These are phyloP conservation scores for Hirtodrosophila cameraria DNA, from an alignment of 2,888 invertebrate genomes.

Conservation along the genomic window DNA sequence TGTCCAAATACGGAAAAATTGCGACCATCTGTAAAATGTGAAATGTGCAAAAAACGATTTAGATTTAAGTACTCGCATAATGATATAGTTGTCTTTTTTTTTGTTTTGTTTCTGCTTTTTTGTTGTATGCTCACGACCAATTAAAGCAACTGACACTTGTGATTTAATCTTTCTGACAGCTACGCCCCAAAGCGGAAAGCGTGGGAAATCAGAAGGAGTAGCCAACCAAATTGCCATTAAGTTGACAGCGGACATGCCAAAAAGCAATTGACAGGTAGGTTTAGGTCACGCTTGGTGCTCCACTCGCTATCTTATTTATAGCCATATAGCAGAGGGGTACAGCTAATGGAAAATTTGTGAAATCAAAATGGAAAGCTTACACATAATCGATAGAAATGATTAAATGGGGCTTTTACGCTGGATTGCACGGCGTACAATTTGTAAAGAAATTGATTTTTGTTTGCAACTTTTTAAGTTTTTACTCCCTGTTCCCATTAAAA, in stretches of 20 bases:
- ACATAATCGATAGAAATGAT: conserved; percentile 10
- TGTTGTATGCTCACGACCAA: conserved; percentile 1
- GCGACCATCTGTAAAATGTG: conserved; percentile 94
- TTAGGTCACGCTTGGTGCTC: conserved; percentile 1
- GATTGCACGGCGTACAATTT: too few species aligned
- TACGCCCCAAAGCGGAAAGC: too few species aligned
- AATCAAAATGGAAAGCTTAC: background rate
- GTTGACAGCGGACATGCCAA: conserved; percentile 48
- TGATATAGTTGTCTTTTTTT: too few species aligned
- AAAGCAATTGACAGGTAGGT: conserved; percentile 37
- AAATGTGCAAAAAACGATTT: conserved; percentile 14
- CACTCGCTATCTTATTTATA: too few species aligned
- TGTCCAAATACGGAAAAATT: conserved; percentile 94
- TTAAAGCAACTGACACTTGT: conserved; percentile 16
- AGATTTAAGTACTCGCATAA: too few species aligned
- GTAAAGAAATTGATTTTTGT: too few species aligned
- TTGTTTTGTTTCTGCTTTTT: too few species aligned
- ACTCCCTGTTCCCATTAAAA: too few species aligned
- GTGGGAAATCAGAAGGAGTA: background rate
- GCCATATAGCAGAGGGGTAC: background rate
- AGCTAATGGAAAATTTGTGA: conserved; percentile 19
- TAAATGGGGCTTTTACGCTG: background rate
- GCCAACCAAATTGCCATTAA: conserved; percentile 39
- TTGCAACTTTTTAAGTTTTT: too few species aligned
- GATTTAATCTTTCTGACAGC: conserved; percentile 17